These are phyloP conservation scores for Epinephelus cyanopodus DNA, from an alignment of 2,113 vertebrate species.

Conservation along the genomic window DNA sequence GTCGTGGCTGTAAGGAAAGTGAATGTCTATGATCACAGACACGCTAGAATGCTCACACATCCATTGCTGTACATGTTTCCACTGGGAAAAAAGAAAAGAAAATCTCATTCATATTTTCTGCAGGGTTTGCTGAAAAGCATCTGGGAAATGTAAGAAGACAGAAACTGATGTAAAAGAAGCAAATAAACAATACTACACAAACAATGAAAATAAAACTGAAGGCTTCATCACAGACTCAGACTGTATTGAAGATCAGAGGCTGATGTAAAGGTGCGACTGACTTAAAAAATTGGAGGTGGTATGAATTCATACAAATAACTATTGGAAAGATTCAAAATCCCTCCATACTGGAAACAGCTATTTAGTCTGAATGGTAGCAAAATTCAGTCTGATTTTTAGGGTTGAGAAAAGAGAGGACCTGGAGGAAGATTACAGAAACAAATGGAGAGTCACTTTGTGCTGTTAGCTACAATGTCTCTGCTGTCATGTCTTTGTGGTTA, in stretches of 20 bases:
- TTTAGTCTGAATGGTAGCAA: not conserved
- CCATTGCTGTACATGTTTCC: not conserved
- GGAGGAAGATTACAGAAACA: not conserved
- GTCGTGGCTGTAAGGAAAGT: slow-evolving; percentile 4
- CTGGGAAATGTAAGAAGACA: not conserved
- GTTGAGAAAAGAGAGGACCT: not conserved
- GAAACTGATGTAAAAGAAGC: not conserved
- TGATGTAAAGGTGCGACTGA: slow-evolving; percentile 1
- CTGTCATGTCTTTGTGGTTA: not conserved
- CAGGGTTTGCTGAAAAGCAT: not conserved
- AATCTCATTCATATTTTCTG: not conserved
- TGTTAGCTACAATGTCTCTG: not conserved
- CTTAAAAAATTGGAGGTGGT: not conserved
- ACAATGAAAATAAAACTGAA: not conserved
- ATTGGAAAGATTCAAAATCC: not conserved
- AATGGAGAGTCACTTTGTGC: not conserved
- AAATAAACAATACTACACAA: not conserved
- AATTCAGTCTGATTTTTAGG: not conserved
- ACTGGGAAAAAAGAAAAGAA: not conserved
- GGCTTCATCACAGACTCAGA: not conserved
- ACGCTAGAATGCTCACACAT: not conserved
- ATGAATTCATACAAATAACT: not conserved
- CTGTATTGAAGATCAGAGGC: not conserved
- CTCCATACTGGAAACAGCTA: no score
- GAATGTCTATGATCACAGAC: slow-evolving; percentile 1